phyloP scores from a whole-genome alignment of 2,797 vertebrate genomes.

The Meda fulgida region DNA sequence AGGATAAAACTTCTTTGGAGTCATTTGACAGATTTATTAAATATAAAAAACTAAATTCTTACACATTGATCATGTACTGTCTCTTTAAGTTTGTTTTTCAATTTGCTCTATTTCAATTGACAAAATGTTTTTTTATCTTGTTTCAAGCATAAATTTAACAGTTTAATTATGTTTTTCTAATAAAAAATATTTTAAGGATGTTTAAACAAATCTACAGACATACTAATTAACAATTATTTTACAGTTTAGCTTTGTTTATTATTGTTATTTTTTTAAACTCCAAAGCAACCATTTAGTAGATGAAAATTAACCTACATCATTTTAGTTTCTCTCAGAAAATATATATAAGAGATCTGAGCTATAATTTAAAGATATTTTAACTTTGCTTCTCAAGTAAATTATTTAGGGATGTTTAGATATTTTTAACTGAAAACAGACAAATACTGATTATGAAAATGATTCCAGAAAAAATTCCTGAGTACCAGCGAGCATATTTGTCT shows the following conservation, averaged over 20 bases:
- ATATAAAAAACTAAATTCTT: background rate
- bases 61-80: background rate
- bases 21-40: constrained; percentile 2
- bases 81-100: background rate
- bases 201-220: background rate
- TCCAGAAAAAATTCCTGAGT: background rate
- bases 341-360: background rate
- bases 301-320: background rate
- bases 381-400: background rate
- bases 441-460: background rate
- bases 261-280: too few species aligned
- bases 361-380: background rate
- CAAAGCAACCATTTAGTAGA: background rate
- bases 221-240: background rate
- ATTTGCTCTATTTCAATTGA: background rate
- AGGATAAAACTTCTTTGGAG: background rate
- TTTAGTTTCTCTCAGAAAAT: background rate
- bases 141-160: background rate
- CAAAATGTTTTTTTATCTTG: background rate
- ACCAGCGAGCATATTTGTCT: background rate
- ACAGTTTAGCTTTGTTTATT: background rate
- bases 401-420: background rate
- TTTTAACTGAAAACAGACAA: background rate
- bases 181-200: background rate
- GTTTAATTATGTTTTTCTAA: background rate